Evolutionary conservation across 2,113 vertebrate genomes (phyloP).

Genomic region (Syngnathus typhle): DNA sequence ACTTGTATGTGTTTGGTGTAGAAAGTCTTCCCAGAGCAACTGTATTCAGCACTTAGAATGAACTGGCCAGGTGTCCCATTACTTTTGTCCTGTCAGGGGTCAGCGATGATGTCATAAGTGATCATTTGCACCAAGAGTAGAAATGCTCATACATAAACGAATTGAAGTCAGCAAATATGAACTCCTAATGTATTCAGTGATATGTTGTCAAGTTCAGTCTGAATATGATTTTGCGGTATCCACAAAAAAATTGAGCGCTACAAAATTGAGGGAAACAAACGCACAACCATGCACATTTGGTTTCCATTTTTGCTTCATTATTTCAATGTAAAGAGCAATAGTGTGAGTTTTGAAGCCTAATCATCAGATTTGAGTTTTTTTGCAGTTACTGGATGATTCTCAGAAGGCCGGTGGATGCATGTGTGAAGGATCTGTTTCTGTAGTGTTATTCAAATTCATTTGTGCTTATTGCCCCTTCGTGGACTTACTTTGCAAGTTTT

Average conservation of each 20-base stretch:
- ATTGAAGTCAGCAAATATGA: background rate
- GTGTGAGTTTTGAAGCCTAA: background rate
- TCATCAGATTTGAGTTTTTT: background rate
- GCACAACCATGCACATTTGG: background rate
- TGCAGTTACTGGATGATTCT: background rate
- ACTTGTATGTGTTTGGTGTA: background rate
- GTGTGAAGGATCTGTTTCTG: conserved; percentile 3
- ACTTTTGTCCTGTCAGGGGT: background rate
- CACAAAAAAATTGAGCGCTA: background rate
- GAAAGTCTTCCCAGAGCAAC: background rate
- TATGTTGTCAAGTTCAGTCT: background rate
- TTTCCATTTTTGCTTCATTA: conserved; percentile 9
- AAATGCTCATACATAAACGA: background rate
- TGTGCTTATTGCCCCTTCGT: conserved; percentile 10
- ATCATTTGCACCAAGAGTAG: background rate
- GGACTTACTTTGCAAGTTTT: conserved; percentile 13
- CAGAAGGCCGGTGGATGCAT: conserved; percentile 16
- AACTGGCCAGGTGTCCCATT: background rate
- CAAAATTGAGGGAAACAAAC: background rate
- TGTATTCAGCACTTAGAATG: background rate
- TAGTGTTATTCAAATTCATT: conserved; percentile 7
- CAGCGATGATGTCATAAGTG: background rate
- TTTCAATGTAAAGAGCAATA: conserved; percentile 33
- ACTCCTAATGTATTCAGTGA: background rate
- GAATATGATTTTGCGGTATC: background rate